These are phyloP conservation scores for Phlogophora meticulosa DNA, from an alignment of 2,888 invertebrate genomes.

Conservation along the genomic window DNA sequence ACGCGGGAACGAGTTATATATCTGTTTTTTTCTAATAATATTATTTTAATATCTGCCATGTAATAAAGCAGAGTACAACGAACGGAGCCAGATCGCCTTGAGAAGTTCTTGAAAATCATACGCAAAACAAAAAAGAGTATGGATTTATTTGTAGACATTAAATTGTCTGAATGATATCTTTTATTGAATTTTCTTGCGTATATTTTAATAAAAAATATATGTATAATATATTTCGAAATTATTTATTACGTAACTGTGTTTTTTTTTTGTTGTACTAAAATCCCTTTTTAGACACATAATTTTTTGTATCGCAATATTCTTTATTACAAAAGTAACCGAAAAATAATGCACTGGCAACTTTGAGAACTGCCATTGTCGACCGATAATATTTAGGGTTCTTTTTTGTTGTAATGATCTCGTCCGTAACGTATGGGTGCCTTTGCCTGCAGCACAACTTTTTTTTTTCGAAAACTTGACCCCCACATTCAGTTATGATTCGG, in stretches of 20 bases:
- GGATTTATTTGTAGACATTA: constrained; percentile 63
- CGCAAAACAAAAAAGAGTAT: constrained; percentile 69
- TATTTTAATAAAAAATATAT: constrained; percentile 2
- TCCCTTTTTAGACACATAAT: neutral
- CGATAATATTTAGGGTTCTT: constrained; percentile 90
- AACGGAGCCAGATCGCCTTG: constrained; percentile 87
- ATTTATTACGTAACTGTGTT: neutral
- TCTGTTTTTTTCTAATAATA: constrained; percentile 63
- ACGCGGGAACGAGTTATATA: constrained; percentile 69
- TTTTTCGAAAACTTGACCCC: constrained; percentile 87
- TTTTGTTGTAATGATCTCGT: constrained; percentile 90
- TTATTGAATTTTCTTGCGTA: constrained; percentile 13
- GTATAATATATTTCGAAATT: neutral
- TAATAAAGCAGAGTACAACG: constrained; percentile 85
- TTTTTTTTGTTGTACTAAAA: neutral
- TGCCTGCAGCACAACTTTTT: constrained; percentile 82
- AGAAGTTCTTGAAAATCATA: constrained; percentile 77
- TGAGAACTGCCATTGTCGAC: constrained; percentile 79
- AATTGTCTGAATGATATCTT: constrained; percentile 28
- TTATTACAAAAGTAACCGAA: constrained; percentile 15
- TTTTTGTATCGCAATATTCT: neutral
- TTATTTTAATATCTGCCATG: constrained; percentile 71
- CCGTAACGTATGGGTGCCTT: constrained; percentile 89
- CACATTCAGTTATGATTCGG: constrained; percentile 87
- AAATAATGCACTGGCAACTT: constrained; percentile 71